Evolutionary conservation across 2,113 vertebrate species (phyloP).

Genomic region (Spizaetus ornatus): DNA sequence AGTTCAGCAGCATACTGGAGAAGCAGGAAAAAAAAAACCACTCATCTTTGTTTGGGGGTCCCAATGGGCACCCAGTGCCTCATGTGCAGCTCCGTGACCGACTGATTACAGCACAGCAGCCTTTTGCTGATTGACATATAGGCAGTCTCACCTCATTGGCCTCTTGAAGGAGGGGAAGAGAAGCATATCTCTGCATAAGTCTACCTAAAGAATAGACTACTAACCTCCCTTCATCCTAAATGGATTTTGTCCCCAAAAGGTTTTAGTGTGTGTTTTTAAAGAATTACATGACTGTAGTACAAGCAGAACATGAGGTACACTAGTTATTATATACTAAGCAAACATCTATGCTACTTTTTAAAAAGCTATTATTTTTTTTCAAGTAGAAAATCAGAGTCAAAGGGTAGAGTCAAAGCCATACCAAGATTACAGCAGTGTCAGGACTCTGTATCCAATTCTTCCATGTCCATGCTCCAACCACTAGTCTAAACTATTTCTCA

Average conservation of each 20-base stretch:
- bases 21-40: neutral
- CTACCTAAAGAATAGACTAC: neutral
- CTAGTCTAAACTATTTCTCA: neutral
- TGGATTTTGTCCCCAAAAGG: neutral
- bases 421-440: neutral
- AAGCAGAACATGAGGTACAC: neutral
- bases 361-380: neutral
- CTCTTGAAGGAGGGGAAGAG: neutral
- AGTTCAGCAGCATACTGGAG: neutral
- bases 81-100: accelerated
- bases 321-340: neutral
- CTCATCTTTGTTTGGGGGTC: neutral
- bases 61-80: neutral
- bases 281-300: accelerated
- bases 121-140: neutral
- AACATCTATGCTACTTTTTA: neutral
- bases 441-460: neutral
- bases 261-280: neutral
- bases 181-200: neutral
- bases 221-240: neutral
- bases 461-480: neutral
- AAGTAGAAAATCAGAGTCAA: neutral
- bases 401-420: neutral
- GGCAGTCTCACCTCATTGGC: neutral
- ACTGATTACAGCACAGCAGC: neutral